A percentile compares a stretch with the other conserved stretches of the same genome.
Conservation (phyloP, 30 jellyfish, hydroid and myxozoan genomes). For the Cassiopea xamachana region DNA sequence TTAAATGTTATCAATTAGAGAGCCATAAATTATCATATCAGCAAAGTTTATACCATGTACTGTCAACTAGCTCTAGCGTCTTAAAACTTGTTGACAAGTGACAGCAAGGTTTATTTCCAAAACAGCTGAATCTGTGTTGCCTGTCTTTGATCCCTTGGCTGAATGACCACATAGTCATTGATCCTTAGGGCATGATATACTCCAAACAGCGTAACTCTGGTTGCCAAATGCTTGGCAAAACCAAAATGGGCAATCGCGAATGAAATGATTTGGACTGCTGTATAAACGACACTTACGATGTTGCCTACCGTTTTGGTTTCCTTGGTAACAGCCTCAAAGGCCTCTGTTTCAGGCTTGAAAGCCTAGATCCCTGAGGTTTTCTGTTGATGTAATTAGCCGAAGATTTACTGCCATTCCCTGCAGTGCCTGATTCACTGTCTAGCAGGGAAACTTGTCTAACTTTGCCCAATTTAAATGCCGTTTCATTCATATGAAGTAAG, state of each 20-base stretch:
- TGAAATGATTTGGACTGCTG: neutral
- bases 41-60: no score
- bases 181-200: neutral
- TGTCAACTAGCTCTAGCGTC: neutral
- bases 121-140: neutral
- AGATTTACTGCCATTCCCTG: neutral
- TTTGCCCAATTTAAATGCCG: neutral
- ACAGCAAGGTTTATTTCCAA: neutral
- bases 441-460: neutral
- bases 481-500: no score
- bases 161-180: neutral
- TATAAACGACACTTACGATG: neutral
- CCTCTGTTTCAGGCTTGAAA: neutral
- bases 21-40: no score
- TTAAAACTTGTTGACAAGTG: neutral
- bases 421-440: neutral
- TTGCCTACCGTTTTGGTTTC: neutral
- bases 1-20: no score
- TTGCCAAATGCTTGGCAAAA: neutral
- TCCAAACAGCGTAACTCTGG: neutral
- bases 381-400: neutral
- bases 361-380: neutral
- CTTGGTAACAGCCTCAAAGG: neutral
- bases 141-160: neutral
- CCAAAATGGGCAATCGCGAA: neutral